phyloP scores from a whole-genome alignment of 2,888 invertebrate genomes.

The Drosophila acutilabella region DNA sequence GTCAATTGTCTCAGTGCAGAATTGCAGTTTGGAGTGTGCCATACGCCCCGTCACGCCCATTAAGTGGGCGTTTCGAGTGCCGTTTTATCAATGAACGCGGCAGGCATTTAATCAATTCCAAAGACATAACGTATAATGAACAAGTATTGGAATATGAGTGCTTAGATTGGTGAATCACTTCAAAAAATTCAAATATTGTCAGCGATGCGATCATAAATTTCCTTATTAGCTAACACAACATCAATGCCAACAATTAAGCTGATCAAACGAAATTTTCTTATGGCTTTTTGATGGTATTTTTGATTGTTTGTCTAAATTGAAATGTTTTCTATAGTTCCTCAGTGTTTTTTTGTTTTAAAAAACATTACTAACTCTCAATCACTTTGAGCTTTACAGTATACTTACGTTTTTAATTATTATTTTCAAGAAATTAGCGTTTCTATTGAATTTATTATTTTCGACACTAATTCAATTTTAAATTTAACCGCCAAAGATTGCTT shows the following conservation, averaged over 20 bases:
- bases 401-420: too few species aligned
- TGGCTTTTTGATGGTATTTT: conserved; percentile 29
- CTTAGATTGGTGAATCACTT: conserved; percentile 33
- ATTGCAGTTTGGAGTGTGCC: conserved; percentile 23
- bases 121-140: not conserved
- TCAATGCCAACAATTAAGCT: conserved; percentile 39
- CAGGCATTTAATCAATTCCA: conserved; percentile 31
- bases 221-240: conserved; percentile 31
- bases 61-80: conserved; percentile 44
- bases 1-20: conserved; percentile 51
- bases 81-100: conserved; percentile 39
- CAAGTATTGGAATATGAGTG: conserved; percentile 17
- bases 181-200: conserved; percentile 8
- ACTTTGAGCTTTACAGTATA: too few species aligned
- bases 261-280: conserved; percentile 43
- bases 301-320: conserved; percentile 45
- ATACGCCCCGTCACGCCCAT: conserved; percentile 14
- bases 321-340: conserved; percentile 4
- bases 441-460: too few species aligned
- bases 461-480: too few species aligned
- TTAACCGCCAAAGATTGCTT: not conserved
- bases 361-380: too few species aligned
- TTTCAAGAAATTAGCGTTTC: too few species aligned
- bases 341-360: conserved; percentile 1
- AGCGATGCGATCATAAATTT: conserved; percentile 48